Base-by-base conservation (phyloP, 2,888 invertebrate species). In the Dione vanillae region DNA sequence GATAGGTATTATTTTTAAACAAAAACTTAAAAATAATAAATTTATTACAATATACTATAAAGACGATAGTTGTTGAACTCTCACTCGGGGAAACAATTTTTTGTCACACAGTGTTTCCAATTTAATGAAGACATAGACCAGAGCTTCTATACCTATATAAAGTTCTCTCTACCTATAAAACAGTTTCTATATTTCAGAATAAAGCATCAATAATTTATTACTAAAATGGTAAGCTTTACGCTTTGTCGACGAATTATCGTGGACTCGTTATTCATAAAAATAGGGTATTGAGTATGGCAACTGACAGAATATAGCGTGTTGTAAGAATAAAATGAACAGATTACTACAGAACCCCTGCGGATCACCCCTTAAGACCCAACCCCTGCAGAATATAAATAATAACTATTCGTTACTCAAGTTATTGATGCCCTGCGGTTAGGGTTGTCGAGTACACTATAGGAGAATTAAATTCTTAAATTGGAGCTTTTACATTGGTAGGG, bases 321-420 rank as follows among this genome's bases (percentile, higher is more conserved):
- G 85, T 80, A 85, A 89, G 91, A 91, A 92, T 91, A 92, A 92
- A 92, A 92, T 92, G 92, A 92, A 92, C 92, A 92, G 92, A 93
- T 93, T 92, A 92, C 86, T 80, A 83, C 82, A 82, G 87, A 83
- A 80, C 86, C 90, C 91, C 74, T 65, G 65, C 27, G 69, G 80
- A 78, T 82, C 84, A 80, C 82, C 86, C 87, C 82, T 79, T 78
- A 82, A 82, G 80, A 73, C 76, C 74, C 82, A 81, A 85, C 87
- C 88, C 90, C 85, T 82, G 83, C 81, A 83, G 84, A 83, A 85
- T 85, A 86, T 78, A 78, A 78, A 78, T 89, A 83, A 86, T 87
- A 88, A 85, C 87, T 86, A 90, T 88, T 89, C 90, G 90, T 86
- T 89, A 85, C 87, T 84, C 86, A 87, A 85, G 85, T 89, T 85